These are phyloP conservation scores for Eumerus sabulonum DNA, from an alignment of 2,888 invertebrate genomes.

Conservation along the genomic window DNA sequence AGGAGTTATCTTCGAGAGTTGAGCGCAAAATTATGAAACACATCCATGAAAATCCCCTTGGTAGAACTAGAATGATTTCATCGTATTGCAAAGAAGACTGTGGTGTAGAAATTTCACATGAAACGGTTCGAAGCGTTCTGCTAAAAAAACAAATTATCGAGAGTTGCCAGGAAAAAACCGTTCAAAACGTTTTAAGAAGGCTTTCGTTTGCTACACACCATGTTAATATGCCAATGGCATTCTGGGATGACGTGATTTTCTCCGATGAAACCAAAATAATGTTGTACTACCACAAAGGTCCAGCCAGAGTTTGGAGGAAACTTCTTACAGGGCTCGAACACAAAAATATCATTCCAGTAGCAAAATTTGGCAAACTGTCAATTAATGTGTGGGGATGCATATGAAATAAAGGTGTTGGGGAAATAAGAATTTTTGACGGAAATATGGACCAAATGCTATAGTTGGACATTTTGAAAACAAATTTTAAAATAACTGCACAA, in stretches of 20 bases:
- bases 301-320: too few relatives aligned
- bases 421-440: not conserved
- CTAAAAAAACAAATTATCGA: too few relatives aligned
- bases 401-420: not conserved
- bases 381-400: not conserved
- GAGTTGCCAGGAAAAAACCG: too few relatives aligned
- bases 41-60: conserved; percentile 25
- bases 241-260: not conserved
- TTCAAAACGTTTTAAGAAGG: not conserved
- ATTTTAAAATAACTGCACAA: too few relatives aligned
- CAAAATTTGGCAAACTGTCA: too few relatives aligned
- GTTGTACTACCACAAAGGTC: not conserved
- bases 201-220: not conserved
- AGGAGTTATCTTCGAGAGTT: conserved; percentile 14
- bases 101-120: not conserved
- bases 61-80: not conserved
- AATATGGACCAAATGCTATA: too few relatives aligned
- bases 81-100: not conserved
- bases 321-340: too few relatives aligned
- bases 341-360: too few relatives aligned
- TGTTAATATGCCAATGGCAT: not conserved
- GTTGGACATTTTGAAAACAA: too few relatives aligned
- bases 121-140: not conserved
- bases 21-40: conserved; percentile 28
- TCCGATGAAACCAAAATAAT: conserved; percentile 1